Evolutionary conservation across 2,113 vertebrate species (phyloP).

Genomic region (Leptobrachium leishanense): DNA sequence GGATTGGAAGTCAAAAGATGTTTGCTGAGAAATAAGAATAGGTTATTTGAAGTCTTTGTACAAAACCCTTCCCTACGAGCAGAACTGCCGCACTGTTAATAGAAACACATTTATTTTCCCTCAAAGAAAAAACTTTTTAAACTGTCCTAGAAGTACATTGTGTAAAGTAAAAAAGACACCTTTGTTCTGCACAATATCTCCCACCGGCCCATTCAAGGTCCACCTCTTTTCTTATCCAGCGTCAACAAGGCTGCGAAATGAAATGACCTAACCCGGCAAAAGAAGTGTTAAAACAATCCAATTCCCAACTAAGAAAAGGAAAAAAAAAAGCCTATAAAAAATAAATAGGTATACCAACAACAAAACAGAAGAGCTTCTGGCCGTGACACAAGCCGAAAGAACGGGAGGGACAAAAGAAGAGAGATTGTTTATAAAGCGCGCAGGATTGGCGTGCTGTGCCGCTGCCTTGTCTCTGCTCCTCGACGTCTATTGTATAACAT

Average conservation of each 20-base stretch:
- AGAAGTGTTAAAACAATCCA: neutral
- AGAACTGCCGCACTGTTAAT: no score
- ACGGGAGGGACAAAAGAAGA: neutral
- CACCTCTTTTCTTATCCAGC: neutral
- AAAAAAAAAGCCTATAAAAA: no score
- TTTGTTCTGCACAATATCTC: neutral
- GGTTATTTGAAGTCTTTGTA: no score
- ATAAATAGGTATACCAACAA: neutral
- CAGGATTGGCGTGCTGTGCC: neutral
- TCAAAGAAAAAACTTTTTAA: neutral
- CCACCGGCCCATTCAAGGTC: neutral
- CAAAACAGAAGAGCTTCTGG: neutral
- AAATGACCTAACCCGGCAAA: neutral
- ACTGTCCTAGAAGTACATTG: neutral
- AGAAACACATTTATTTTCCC: no score
- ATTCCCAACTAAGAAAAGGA: neutral
- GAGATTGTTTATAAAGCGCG: neutral
- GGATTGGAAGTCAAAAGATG: no score
- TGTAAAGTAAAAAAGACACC: neutral
- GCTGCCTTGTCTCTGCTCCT: neutral
- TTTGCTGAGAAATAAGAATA: no score
- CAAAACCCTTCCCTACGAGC: no score
- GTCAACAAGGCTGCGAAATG: neutral
- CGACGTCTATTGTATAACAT: slow-evolving; percentile 2
- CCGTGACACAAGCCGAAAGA: neutral